A percentile compares a stretch with the other conserved stretches of the same genome.
Evolutionary conservation across 2,797 vertebrate genomes (phyloP).

Genomic region (Manis crassicaudata): DNA sequence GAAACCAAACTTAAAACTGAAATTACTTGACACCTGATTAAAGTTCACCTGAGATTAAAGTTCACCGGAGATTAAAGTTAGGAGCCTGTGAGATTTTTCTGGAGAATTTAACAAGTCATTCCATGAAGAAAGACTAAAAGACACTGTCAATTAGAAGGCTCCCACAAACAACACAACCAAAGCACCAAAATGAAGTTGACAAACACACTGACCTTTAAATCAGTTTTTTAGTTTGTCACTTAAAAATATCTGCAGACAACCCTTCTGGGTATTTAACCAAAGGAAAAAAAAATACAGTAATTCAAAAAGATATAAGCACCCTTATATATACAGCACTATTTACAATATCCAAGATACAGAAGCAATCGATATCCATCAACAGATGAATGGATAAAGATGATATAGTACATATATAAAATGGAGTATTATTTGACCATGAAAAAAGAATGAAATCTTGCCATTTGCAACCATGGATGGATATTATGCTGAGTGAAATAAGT

Average conservation of each 20-base stretch:
- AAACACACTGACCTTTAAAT: neutral
- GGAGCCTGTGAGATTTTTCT: neutral
- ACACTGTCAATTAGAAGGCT: neutral
- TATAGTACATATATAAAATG: too few species aligned
- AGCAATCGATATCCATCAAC: too few species aligned
- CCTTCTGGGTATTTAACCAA: neutral
- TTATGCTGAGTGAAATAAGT: too few species aligned
- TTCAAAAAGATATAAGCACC: too few species aligned
- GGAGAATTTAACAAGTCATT: neutral
- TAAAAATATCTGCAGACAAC: neutral
- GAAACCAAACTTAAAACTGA: neutral
- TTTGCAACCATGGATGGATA: too few species aligned
- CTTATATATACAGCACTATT: too few species aligned
- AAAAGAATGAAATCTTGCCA: too few species aligned
- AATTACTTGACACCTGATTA: neutral
- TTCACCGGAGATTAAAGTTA: neutral
- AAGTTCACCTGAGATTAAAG: neutral
- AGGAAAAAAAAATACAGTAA: neutral
- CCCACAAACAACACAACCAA: neutral
- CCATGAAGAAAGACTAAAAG: neutral
- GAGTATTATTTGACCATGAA: too few species aligned
- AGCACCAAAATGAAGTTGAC: neutral
- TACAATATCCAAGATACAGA: too few species aligned
- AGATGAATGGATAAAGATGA: too few species aligned
- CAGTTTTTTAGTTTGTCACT: neutral